Evolutionary conservation across 1,140 invertebrate species (phyloP).

Genomic region (Drosophila funebris): DNA sequence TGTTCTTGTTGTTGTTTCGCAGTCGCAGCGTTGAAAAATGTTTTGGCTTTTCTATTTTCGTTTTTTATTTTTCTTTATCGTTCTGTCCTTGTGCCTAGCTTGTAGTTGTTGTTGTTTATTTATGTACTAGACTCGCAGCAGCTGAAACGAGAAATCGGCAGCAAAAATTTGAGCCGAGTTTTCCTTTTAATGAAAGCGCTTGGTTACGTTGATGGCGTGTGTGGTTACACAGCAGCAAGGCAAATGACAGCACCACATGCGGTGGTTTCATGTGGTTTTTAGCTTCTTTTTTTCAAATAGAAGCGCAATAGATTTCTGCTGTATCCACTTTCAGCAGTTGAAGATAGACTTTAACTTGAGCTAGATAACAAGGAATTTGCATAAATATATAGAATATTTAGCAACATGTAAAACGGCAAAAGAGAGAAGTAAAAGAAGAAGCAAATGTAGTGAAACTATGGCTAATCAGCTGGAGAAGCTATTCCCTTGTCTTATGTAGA

Average conservation of each 20-base stretch:
- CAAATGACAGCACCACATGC: constrained; percentile 41
- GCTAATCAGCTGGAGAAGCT: too few relatives aligned
- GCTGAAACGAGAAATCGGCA: constrained; percentile 26
- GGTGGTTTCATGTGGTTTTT: constrained; percentile 15
- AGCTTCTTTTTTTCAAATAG: not conserved
- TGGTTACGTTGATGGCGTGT: constrained; percentile 48
- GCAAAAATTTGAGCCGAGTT: constrained; percentile 54
- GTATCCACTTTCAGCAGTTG: not conserved
- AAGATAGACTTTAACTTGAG: not conserved
- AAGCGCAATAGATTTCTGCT: not conserved
- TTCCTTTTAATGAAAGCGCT: constrained; percentile 76
- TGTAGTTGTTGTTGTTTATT: constrained; percentile 62
- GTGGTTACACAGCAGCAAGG: constrained; percentile 45
- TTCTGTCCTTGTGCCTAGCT: constrained; percentile 42
- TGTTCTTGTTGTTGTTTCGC: constrained; percentile 10
- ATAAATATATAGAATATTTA: too few relatives aligned
- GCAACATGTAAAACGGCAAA: too few relatives aligned
- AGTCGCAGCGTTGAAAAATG: constrained; percentile 45
- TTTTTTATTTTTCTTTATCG: constrained; percentile 1
- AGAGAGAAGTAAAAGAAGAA: too few relatives aligned
- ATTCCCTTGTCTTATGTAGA: too few relatives aligned
- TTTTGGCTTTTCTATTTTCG: constrained; percentile 34
- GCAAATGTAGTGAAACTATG: too few relatives aligned
- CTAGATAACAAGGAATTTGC: not conserved
- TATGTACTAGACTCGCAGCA: constrained; percentile 60